Percentiles rank a stretch among this genome's conserved stretches.
Conservation (phyloP, 2,113 vertebrate species). For the Bungarus multicinctus region DNA sequence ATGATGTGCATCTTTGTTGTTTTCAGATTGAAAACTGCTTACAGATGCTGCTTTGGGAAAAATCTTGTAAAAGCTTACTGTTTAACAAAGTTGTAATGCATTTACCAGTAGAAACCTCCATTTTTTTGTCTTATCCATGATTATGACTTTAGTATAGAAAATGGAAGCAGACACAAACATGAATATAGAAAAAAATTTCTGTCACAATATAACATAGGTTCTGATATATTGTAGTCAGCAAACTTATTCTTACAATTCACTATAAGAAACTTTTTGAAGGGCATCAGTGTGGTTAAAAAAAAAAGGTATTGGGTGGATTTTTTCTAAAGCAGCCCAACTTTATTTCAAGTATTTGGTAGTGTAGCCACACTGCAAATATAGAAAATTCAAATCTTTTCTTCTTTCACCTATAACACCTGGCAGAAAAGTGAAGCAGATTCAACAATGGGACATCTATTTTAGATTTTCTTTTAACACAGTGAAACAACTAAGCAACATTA, state of each 20-base stretch:
- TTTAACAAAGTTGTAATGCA: constrained; percentile 51
- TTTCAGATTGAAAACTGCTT: constrained; percentile 46
- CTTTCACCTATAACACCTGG: not conserved
- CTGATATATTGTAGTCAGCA: constrained; percentile 42
- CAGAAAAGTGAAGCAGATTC: not conserved
- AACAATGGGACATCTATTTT: not conserved
- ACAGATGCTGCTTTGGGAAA: constrained; percentile 51
- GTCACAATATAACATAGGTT: constrained; percentile 49
- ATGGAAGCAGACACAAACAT: constrained; percentile 24
- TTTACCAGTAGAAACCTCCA: constrained; percentile 32
- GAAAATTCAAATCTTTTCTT: constrained; percentile 11
- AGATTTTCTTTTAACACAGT: not conserved
- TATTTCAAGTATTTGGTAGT: constrained; percentile 35
- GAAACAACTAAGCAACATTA: not conserved
- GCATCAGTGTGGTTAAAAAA: not conserved
- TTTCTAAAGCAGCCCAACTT: constrained; percentile 46
- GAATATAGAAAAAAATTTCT: constrained; percentile 50
- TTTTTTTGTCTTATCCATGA: constrained; percentile 48
- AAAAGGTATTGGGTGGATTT: constrained; percentile 21
- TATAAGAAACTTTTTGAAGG: constrained; percentile 47
- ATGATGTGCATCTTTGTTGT: constrained; percentile 41
- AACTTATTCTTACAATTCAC: constrained; percentile 39
- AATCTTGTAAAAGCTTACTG: constrained; percentile 52
- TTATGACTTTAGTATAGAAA: constrained; percentile 49
- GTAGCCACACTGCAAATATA: constrained; percentile 23